Evolutionary conservation across 2,888 invertebrate genomes (phyloP).

Genomic region (Gymnoscelis rufifasciata): DNA sequence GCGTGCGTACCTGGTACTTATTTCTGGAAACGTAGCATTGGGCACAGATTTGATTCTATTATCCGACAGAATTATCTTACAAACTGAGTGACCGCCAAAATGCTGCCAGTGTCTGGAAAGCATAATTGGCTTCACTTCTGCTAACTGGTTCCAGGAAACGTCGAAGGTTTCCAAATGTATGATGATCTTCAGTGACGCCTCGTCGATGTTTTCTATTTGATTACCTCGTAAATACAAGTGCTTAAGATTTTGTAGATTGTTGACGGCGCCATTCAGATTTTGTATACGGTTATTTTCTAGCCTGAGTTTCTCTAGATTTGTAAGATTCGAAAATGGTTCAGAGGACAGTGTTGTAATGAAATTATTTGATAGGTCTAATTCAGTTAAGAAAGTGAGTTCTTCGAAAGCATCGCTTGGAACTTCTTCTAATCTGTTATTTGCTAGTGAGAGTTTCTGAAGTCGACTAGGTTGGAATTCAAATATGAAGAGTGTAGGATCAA

Average conservation of each 20-base stretch:
- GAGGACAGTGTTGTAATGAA: slow-evolving; percentile 48
- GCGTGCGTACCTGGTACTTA: slow-evolving; percentile 37
- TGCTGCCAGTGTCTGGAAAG: slow-evolving; percentile 63
- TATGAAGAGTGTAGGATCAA: slow-evolving; percentile 45
- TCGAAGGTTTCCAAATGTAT: slow-evolving; percentile 64
- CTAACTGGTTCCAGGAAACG: slow-evolving; percentile 55
- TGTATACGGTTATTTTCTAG: slow-evolving; percentile 58
- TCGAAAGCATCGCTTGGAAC: slow-evolving; percentile 47
- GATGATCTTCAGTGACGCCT: slow-evolving; percentile 53
- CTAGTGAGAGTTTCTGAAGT: slow-evolving; percentile 45
- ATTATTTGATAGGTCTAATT: slow-evolving; percentile 61
- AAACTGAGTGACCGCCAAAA: slow-evolving; percentile 45
- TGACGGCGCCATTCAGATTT: slow-evolving; percentile 62
- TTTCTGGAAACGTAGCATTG: slow-evolving; percentile 46
- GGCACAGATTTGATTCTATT: slow-evolving; percentile 51
- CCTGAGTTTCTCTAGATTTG: slow-evolving; percentile 46
- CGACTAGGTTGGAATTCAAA: slow-evolving; percentile 50
- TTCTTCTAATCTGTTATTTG: slow-evolving; percentile 46
- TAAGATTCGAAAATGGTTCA: slow-evolving; percentile 57
- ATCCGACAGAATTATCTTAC: slow-evolving; percentile 57
- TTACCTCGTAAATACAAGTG: slow-evolving; percentile 58
- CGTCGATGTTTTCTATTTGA: slow-evolving; percentile 51
- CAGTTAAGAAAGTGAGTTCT: slow-evolving; percentile 47
- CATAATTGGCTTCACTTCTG: slow-evolving; percentile 46
- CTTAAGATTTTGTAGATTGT: slow-evolving; percentile 50